Conservation (phyloP, 2,888 invertebrate genomes). For the Electrophaes corylata region DNA sequence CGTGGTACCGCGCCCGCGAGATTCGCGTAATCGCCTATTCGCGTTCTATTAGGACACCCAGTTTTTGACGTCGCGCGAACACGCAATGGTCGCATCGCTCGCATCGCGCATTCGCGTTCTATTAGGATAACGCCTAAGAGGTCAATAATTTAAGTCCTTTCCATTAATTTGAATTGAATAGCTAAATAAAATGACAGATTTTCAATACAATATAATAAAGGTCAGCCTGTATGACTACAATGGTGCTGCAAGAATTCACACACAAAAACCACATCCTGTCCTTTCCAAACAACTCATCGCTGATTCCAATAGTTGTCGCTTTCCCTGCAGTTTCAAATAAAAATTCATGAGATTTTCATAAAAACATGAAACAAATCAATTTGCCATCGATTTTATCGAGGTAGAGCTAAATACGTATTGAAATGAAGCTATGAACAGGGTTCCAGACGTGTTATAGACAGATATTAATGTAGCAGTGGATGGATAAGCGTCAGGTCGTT, state of each 20-base stretch:
- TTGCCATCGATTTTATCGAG: conserved; percentile 28
- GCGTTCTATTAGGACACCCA: too few relatives aligned
- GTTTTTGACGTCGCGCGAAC: too few relatives aligned
- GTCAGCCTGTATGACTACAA: conserved; percentile 2
- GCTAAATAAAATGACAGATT: background rate
- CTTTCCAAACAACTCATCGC: conserved; percentile 24
- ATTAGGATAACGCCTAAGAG: too few relatives aligned
- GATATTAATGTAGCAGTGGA: conserved; percentile 52
- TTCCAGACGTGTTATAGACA: conserved; percentile 43
- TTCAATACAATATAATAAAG: background rate
- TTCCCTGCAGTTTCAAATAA: conserved; percentile 34
- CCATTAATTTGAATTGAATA: background rate
- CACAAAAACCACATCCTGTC: conserved; percentile 36
- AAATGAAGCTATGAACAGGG: conserved; percentile 40
- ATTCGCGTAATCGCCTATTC: too few relatives aligned
- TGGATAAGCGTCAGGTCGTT: conserved; percentile 51
- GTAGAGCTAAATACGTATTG: conserved; percentile 24
- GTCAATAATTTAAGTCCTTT: background rate
- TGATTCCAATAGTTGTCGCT: conserved; percentile 32
- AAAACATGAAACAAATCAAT: conserved; percentile 45
- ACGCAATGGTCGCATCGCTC: too few relatives aligned
- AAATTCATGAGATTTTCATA: conserved; percentile 36
- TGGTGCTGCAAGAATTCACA: conserved; percentile 19
- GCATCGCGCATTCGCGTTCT: too few relatives aligned
- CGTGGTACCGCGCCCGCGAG: too few relatives aligned